Conservation (phyloP, 2,797 vertebrate genomes). For the Acipenser transmontanus region DNA sequence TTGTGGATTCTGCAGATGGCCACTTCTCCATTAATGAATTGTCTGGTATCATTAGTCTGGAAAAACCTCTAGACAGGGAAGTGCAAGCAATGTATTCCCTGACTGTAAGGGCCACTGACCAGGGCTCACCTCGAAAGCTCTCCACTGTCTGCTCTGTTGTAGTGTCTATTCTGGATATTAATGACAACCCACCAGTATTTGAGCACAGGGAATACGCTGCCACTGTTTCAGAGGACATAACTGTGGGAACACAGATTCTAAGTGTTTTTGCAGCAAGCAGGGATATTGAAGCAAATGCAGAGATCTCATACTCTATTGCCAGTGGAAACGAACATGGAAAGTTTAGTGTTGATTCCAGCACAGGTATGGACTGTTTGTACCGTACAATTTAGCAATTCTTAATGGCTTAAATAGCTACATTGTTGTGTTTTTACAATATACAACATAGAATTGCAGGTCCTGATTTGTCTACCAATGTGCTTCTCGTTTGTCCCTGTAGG, state of each 20-base stretch:
- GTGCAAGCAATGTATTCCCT: conserved; percentile 71
- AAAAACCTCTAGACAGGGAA: conserved; percentile 84
- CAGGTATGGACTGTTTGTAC: conserved; percentile 58
- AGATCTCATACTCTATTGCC: conserved; percentile 81
- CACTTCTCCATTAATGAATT: conserved; percentile 82
- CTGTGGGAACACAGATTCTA: conserved; percentile 78
- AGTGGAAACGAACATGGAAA: conserved; percentile 86
- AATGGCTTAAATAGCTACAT: too few relatives aligned
- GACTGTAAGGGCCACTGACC: conserved; percentile 76
- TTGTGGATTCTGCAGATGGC: conserved; percentile 72
- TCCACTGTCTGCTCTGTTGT: conserved; percentile 67
- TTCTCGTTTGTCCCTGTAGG: conserved; percentile 48
- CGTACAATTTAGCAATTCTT: conserved; percentile 8
- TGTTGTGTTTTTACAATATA: too few relatives aligned
- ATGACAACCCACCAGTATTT: conserved; percentile 93
- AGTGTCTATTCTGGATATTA: conserved; percentile 86
- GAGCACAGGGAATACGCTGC: conserved; percentile 80
- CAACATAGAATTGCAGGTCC: too few relatives aligned
- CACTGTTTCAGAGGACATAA: conserved; percentile 77
- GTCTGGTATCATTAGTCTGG: conserved; percentile 80
- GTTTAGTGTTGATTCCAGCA: conserved; percentile 75
- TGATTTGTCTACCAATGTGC: too few relatives aligned
- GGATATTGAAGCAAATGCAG: conserved; percentile 85
- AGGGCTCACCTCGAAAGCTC: conserved; percentile 68
- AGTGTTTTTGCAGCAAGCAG: conserved; percentile 80